A percentile compares a stretch with the other conserved stretches of the same genome.
phyloP scores from a whole-genome alignment of 2,888 invertebrate genomes.

The Tineola bisselliella region DNA sequence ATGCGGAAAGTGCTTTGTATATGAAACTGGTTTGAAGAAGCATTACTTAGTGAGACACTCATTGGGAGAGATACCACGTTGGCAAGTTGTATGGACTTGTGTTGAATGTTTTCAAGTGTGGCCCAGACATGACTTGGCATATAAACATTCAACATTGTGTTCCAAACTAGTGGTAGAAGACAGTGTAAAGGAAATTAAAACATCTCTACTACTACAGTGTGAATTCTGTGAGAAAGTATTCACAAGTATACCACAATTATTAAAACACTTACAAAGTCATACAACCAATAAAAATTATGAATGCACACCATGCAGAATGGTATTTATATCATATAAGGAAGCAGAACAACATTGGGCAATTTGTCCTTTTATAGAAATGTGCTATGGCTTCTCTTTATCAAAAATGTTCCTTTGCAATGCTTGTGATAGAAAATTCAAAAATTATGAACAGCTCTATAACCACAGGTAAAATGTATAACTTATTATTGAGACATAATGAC shows the following conservation, averaged over 20 bases:
- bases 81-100: constrained; percentile 62
- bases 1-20: constrained; percentile 59
- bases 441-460: constrained; percentile 56
- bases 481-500: not conserved
- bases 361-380: constrained; percentile 48
- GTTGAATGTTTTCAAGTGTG: constrained; percentile 60
- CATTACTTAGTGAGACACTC: constrained; percentile 48
- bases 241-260: constrained; percentile 50
- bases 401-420: constrained; percentile 55
- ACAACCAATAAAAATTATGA: constrained; percentile 73
- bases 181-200: constrained; percentile 47
- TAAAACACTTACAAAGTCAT: constrained; percentile 60
- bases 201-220: constrained; percentile 52
- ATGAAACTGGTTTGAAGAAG: constrained; percentile 52
- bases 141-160: constrained; percentile 44
- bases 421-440: constrained; percentile 58
- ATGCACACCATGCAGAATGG: constrained; percentile 62
- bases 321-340: constrained; percentile 43
- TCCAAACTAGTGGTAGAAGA: constrained; percentile 36
- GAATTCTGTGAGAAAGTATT: constrained; percentile 61
- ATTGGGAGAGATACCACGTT: constrained; percentile 37
- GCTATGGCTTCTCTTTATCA: constrained; percentile 48
- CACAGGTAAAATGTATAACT: constrained; percentile 38
- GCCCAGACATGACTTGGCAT: constrained; percentile 46
- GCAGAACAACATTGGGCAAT: constrained; percentile 53